These are phyloP conservation scores for Melikaiella ostensackeni DNA, from an alignment of 2,888 invertebrate genomes.

Conservation along the genomic window DNA sequence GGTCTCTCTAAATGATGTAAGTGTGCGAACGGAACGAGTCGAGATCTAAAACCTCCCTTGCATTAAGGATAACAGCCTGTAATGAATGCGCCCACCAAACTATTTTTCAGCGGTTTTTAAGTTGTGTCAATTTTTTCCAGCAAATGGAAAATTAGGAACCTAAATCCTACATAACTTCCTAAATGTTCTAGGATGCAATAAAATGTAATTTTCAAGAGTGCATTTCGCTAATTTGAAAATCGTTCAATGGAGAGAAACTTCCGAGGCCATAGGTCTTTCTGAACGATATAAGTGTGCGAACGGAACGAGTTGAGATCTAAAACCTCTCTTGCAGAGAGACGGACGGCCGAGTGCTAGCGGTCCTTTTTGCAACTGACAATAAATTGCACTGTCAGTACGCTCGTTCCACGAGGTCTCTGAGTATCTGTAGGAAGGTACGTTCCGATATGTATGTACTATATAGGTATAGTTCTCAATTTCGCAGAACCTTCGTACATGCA, in stretches of 20 bases:
- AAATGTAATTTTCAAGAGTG: neutral
- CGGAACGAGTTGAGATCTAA: slow-evolving; percentile 30
- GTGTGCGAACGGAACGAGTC: slow-evolving; percentile 25
- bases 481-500: slow-evolving; percentile 6
- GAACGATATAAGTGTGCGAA: slow-evolving; percentile 25
- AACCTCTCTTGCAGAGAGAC: slow-evolving; percentile 36
- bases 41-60: slow-evolving; percentile 33
- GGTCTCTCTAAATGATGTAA: slow-evolving; percentile 20
- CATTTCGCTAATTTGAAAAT: slow-evolving; percentile 35
- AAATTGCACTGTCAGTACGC: slow-evolving; percentile 55
- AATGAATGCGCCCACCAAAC: no score
- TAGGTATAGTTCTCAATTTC: slow-evolving; percentile 22
- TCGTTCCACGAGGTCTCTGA: slow-evolving; percentile 39
- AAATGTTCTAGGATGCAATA: neutral
- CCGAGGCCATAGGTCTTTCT: slow-evolving; percentile 35
- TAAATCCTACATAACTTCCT: neutral
- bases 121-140: no score
- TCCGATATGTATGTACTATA: slow-evolving; percentile 1
- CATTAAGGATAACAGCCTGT: no score
- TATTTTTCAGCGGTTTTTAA: no score
- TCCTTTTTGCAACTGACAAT: slow-evolving; percentile 52
- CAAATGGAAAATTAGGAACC: no score
- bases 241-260: slow-evolving; percentile 28
- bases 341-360: slow-evolving; percentile 38
- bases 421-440: slow-evolving; percentile 15